Percentiles rank a stretch among this genome's conserved stretches.
Conservation (phyloP, 92 coral and sea anemone species). For the Palythoa grandis region DNA sequence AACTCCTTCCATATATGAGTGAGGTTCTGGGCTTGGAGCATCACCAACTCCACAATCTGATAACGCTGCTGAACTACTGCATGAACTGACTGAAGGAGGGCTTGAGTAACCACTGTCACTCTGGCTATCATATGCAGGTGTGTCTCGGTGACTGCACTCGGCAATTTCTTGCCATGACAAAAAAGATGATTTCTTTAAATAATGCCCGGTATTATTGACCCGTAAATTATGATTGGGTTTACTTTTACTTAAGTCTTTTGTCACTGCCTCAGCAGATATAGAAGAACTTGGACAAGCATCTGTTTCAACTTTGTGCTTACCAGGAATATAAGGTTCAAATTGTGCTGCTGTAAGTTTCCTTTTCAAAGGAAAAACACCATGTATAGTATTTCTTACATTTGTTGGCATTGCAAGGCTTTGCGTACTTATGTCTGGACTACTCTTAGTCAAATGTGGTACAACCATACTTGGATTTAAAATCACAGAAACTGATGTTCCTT, state of each 20-base stretch:
- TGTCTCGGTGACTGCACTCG: constrained; percentile 43
- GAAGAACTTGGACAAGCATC: constrained; percentile 43
- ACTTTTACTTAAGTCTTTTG: background rate
- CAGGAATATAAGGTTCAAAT: constrained; percentile 92
- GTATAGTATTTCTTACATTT: background rate
- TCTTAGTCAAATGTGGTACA: background rate
- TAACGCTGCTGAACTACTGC: constrained; percentile 56
- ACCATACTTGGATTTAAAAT: background rate
- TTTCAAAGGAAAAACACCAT: constrained; percentile 39
- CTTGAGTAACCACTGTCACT: constrained; percentile 98
- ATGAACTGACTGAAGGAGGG: constrained; percentile 90
- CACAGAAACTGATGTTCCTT: background rate
- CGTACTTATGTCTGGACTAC: background rate
- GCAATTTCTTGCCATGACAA: constrained; percentile 67
- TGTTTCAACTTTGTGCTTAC: constrained; percentile 55
- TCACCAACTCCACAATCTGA: constrained; percentile 11
- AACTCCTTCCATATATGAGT: background rate
- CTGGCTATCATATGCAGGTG: constrained; percentile 49
- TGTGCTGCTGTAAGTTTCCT: constrained; percentile 39
- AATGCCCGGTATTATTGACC: background rate
- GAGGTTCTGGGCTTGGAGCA: background rate
- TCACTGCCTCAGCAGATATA: background rate
- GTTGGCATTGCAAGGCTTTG: background rate
- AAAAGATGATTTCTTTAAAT: constrained; percentile 15
- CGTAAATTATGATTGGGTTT: background rate